A percentile compares a stretch with the other conserved stretches of the same genome.
Conservation (phyloP, 2,797 vertebrate genomes). For the Prunella strophiata region DNA sequence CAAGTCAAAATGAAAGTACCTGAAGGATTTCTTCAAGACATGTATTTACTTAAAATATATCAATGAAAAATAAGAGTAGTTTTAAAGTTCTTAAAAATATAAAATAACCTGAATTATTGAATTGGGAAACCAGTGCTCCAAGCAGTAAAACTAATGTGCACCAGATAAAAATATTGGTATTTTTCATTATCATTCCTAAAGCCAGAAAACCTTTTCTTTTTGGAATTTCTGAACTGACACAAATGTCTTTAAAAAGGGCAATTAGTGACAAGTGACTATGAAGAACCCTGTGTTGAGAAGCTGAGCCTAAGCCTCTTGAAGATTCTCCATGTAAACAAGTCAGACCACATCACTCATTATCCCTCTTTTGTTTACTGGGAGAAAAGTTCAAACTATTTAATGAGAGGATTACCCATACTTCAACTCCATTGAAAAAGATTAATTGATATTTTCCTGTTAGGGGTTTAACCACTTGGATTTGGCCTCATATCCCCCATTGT, state of each 20-base stretch:
- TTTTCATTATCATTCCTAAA: conserved; percentile 55
- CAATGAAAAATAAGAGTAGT: background rate
- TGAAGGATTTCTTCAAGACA: background rate
- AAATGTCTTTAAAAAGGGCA: conserved; percentile 86
- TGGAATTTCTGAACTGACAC: conserved; percentile 72
- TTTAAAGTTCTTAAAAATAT: background rate
- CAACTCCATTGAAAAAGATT: conserved; percentile 87
- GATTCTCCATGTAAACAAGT: conserved; percentile 87
- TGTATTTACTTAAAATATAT: background rate
- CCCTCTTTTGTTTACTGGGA: conserved; percentile 84
- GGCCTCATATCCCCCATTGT: conserved; percentile 77
- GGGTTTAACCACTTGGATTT: conserved; percentile 81
- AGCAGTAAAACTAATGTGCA: background rate
- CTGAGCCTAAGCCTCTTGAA: conserved; percentile 88
- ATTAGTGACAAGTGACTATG: conserved; percentile 85
- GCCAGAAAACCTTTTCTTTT: conserved; percentile 66
- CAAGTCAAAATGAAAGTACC: conserved; percentile 18
- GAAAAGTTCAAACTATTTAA: conserved; percentile 88
- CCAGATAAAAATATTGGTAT: conserved; percentile 44
- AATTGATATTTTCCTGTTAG: conserved; percentile 93
- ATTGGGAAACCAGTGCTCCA: background rate
- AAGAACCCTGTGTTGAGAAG: conserved; percentile 82
- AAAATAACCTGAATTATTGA: background rate
- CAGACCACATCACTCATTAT: conserved; percentile 86
- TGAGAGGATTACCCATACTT: conserved; percentile 91